Evolutionary conservation across 2,888 invertebrate species (phyloP).

Genomic region (Drosophila cognata): DNA sequence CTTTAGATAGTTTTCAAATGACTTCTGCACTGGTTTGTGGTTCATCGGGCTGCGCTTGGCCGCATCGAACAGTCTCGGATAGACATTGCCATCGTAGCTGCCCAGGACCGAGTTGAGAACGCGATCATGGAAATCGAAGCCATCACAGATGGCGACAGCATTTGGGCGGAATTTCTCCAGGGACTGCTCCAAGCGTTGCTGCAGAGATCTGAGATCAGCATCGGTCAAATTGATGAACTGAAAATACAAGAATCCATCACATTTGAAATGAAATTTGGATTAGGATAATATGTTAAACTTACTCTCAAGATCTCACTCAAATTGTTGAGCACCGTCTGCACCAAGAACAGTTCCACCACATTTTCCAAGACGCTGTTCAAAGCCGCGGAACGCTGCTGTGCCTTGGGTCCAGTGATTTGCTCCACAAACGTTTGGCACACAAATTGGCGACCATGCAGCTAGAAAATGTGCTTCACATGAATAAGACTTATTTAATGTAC

Average conservation of each 20-base stretch:
- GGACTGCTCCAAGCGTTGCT: conserved; percentile 89
- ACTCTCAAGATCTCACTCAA: conserved; percentile 93
- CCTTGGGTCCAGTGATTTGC: conserved; percentile 86
- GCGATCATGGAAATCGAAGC: conserved; percentile 94
- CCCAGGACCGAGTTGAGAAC: conserved; percentile 91
- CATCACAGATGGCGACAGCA: conserved; percentile 95
- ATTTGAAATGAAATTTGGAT: neutral
- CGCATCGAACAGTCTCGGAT: conserved; percentile 91
- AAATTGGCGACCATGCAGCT: conserved; percentile 94
- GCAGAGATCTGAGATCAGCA: conserved; percentile 85
- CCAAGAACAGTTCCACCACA: conserved; percentile 91
- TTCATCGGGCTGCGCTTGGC: conserved; percentile 93
- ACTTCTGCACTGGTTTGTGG: conserved; percentile 90
- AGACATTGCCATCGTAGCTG: conserved; percentile 93
- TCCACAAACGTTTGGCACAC: conserved; percentile 89
- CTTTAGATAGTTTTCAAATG: conserved; percentile 89
- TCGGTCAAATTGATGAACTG: conserved; percentile 75
- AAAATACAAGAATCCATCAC: neutral
- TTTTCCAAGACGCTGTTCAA: conserved; percentile 88
- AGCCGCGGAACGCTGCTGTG: conserved; percentile 86
- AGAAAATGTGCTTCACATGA: conserved; percentile 39
- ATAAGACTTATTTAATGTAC: neutral
- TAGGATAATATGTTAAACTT: conserved; percentile 43
- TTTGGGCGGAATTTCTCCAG: conserved; percentile 92
- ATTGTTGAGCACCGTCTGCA: conserved; percentile 90